A percentile compares a stretch with the other conserved stretches of the same genome.
These are phyloP conservation scores for Phenganax subtilis DNA, from an alignment of 92 coral and sea anemone genomes.

Conservation along the genomic window DNA sequence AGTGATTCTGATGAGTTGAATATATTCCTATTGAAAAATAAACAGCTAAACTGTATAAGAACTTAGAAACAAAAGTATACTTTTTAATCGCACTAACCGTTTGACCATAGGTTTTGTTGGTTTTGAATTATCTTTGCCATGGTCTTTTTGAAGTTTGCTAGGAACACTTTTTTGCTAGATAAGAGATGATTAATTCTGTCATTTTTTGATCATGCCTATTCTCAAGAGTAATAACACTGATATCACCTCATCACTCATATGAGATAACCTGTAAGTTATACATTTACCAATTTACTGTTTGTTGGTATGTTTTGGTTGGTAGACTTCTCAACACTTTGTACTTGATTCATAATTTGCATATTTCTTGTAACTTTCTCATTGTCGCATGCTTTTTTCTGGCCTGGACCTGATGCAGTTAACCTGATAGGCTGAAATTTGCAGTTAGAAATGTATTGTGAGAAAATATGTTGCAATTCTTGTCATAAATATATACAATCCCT, in stretches of 20 bases:
- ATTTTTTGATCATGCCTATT: too few species aligned
- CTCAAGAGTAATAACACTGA: not conserved
- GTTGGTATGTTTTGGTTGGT: not conserved
- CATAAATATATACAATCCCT: too few species aligned
- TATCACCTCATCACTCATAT: not conserved
- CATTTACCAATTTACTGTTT: conserved; percentile 7
- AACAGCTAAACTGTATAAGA: not conserved
- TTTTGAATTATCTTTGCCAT: not conserved
- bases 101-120: conserved; percentile 9
- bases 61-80: not conserved
- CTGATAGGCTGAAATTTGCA: not conserved
- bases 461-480: too few species aligned
- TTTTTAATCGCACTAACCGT: conserved; percentile 11
- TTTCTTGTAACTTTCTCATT: not conserved
- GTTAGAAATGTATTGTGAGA: not conserved
- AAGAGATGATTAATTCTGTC: not conserved
- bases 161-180: conserved; percentile 30
- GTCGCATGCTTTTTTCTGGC: not conserved
- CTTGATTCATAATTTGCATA: not conserved
- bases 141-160: not conserved
- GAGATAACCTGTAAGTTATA: not conserved
- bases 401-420: not conserved
- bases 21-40: conserved; percentile 16
- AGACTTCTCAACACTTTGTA: conserved; percentile 8
- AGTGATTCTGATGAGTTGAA: conserved; percentile 29